These are phyloP conservation scores for Cyrtodaria siliqua DNA, from an alignment of 2,888 invertebrate genomes.

Conservation along the genomic window DNA sequence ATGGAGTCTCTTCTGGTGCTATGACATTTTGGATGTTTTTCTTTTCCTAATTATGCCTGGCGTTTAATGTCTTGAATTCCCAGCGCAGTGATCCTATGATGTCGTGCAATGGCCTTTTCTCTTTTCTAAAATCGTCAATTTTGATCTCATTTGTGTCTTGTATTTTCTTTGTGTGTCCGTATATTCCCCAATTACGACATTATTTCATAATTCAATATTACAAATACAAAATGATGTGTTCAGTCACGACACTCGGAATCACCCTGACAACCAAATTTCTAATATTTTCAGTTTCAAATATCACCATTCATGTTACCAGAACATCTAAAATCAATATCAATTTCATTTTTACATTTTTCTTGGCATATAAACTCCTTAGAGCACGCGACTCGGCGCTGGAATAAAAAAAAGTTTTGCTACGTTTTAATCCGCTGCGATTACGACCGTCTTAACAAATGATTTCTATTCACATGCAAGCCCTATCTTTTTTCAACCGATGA, in stretches of 20 bases:
- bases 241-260: constrained; percentile 3
- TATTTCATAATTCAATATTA: constrained; percentile 20
- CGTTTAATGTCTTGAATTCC: no score
- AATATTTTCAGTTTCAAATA: constrained; percentile 20
- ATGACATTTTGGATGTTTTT: no score
- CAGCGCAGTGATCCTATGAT: no score
- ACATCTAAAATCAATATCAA: constrained; percentile 9
- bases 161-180: background rate
- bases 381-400: constrained; percentile 12
- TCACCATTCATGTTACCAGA: constrained; percentile 13
- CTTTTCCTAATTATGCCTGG: no score
- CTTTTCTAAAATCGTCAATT: no score
- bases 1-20: no score
- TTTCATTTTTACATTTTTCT: constrained; percentile 18
- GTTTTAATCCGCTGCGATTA: constrained; percentile 12
- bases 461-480: constrained; percentile 4
- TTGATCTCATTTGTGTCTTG: no score
- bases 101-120: no score
- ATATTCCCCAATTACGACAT: constrained; percentile 5
- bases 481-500: background rate
- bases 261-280: constrained; percentile 11
- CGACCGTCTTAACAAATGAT: constrained; percentile 13
- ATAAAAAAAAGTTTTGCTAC: background rate
- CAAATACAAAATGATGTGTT: background rate
- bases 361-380: background rate